Percentiles rank a stretch among this genome's conserved stretches.
Evolutionary conservation across 2,888 invertebrate species (phyloP).

Genomic region (Macropis europaea): DNA sequence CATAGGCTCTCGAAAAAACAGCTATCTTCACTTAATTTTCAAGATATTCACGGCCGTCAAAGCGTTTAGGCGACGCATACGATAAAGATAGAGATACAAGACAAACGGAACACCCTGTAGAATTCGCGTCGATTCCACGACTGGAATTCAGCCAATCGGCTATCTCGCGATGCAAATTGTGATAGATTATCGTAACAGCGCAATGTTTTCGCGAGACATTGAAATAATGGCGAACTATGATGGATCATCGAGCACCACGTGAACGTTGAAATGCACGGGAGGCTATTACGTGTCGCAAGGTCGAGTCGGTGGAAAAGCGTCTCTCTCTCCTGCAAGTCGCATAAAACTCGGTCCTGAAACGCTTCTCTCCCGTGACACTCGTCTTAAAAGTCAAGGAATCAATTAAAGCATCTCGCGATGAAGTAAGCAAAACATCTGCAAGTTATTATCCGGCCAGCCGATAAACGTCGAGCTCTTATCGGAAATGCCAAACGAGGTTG

Average conservation of each 20-base stretch:
- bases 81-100: too few species aligned
- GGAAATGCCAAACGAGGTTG: neutral
- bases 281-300: neutral
- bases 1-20: too few species aligned
- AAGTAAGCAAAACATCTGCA: neutral
- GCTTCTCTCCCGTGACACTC: too few species aligned
- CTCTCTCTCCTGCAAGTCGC: neutral
- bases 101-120: too few species aligned
- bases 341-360: neutral
- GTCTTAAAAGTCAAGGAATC: neutral
- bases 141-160: conserved; percentile 40
- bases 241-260: conserved; percentile 20
- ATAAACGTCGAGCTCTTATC: neutral
- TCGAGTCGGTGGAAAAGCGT: neutral
- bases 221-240: conserved; percentile 25
- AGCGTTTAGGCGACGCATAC: too few species aligned
- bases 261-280: neutral
- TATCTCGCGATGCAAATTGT: conserved; percentile 44
- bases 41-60: too few species aligned
- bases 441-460: neutral
- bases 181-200: conserved; percentile 36
- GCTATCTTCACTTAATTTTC: too few species aligned
- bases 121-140: conserved; percentile 38
- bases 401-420: neutral
- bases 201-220: conserved; percentile 20